These are phyloP conservation scores for Emys orbicularis DNA, from an alignment of 2,797 vertebrate genomes.

Conservation along the genomic window DNA sequence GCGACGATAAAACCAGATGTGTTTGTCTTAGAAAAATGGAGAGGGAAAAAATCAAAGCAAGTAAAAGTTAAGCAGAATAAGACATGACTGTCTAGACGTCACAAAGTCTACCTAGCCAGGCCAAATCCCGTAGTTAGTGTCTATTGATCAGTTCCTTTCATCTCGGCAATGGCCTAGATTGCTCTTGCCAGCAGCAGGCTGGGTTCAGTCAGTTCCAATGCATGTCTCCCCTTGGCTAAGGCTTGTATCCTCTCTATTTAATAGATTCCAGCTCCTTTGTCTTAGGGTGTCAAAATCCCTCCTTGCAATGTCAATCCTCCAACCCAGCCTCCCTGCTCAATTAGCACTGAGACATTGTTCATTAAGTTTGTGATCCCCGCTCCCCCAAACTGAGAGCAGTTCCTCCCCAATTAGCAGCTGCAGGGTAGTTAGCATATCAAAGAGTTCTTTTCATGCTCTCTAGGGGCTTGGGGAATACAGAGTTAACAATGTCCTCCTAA, in stretches of 20 bases:
- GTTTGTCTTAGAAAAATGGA: neutral
- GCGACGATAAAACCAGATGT: neutral
- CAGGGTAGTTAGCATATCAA: neutral
- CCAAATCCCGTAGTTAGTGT: neutral
- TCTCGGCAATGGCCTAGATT: neutral
- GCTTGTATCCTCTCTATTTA: neutral
- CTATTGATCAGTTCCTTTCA: neutral
- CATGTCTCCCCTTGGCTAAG: neutral
- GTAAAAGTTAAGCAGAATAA: neutral
- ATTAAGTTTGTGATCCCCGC: too few species aligned
- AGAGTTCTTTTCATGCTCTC: neutral
- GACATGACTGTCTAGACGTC: neutral
- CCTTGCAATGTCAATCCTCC: neutral
- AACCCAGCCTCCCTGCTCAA: neutral
- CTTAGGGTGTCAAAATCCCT: neutral
- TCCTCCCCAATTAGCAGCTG: too few species aligned
- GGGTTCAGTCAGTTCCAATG: too few species aligned
- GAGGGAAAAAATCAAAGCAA: neutral
- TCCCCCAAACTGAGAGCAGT: too few species aligned
- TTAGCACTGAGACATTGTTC: neutral
- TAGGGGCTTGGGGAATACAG: neutral
- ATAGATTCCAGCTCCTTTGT: neutral
- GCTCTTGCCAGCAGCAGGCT: neutral
- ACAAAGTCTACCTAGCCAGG: neutral
- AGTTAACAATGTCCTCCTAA: neutral